Percentiles rank a stretch among this genome's conserved stretches.
Evolutionary conservation across 2,113 vertebrate genomes (phyloP).

Genomic region (Neogobius melanostomus): DNA sequence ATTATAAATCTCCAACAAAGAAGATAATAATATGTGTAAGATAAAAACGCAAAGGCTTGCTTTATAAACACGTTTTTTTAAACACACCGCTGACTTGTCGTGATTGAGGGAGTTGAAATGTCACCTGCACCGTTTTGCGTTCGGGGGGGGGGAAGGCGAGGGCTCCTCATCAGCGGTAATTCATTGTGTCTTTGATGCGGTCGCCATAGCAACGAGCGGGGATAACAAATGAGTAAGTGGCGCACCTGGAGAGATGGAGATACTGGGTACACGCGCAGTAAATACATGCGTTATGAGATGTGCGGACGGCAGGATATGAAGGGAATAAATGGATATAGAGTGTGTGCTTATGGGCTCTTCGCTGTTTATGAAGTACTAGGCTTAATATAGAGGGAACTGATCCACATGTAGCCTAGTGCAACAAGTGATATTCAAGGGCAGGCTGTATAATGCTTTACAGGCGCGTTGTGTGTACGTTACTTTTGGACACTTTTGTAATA

Average conservation of each 20-base stretch:
- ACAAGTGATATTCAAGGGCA: background rate
- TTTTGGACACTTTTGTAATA: too few species aligned
- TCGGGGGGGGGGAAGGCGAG: background rate
- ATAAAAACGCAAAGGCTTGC: background rate
- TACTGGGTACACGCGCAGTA: background rate
- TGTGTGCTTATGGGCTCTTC: background rate
- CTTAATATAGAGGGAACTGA: background rate
- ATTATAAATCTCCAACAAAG: background rate
- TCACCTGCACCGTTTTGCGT: background rate
- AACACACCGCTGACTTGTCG: background rate
- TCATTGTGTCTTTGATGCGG: conserved; percentile 1
- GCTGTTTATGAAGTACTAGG: background rate
- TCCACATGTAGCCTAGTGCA: background rate
- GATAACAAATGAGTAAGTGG: background rate
- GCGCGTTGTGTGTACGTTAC: too few species aligned
- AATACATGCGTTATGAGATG: conserved; percentile 5
- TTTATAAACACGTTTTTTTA: too few species aligned
- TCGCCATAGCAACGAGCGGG: conserved; percentile 6
- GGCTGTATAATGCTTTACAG: background rate
- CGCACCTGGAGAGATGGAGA: background rate
- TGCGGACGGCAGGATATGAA: background rate
- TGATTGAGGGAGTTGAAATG: background rate
- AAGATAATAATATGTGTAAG: background rate
- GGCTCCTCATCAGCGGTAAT: background rate
- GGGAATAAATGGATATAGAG: background rate